Percentiles rank a stretch among this genome's conserved stretches.
Conservation (phyloP, 2,888 invertebrate genomes). For the Cephalotes varians region DNA sequence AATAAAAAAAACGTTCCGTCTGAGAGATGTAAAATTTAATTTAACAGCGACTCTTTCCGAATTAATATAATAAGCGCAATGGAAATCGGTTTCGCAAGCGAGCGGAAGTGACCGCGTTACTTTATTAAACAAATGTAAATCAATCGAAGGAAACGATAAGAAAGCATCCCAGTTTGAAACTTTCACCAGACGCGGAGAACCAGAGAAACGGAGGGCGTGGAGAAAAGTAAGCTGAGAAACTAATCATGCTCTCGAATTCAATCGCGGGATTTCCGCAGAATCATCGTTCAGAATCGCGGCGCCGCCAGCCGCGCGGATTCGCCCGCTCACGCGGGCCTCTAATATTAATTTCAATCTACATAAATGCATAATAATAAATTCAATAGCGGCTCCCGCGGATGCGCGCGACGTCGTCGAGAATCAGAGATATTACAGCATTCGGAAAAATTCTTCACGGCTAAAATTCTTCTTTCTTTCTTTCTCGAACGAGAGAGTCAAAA, state of each 20-base stretch:
- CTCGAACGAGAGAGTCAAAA: neutral
- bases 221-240: constrained; percentile 53
- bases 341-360: constrained; percentile 73
- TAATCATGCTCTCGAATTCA: constrained; percentile 59
- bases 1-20: too few relatives aligned
- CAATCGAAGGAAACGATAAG: constrained; percentile 12
- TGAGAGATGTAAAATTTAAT: too few relatives aligned
- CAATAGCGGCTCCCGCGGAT: constrained; percentile 47
- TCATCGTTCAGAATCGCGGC: constrained; percentile 32
- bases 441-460: constrained; percentile 35
- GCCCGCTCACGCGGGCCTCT: constrained; percentile 1
- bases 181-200: neutral
- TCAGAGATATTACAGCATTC: constrained; percentile 29
- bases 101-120: constrained; percentile 12
- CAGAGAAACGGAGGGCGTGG: neutral
- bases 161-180: constrained; percentile 1
- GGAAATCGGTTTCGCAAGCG: neutral
- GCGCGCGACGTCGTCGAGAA: constrained; percentile 43
- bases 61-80: constrained; percentile 10
- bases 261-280: constrained; percentile 51
- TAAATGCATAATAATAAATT: constrained; percentile 72
- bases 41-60: neutral
- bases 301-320: constrained; percentile 9
- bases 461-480: neutral
- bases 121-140: constrained; percentile 24